phyloP scores from a whole-genome alignment of 2,888 invertebrate species.

The Hirtodrosophila confusa region DNA sequence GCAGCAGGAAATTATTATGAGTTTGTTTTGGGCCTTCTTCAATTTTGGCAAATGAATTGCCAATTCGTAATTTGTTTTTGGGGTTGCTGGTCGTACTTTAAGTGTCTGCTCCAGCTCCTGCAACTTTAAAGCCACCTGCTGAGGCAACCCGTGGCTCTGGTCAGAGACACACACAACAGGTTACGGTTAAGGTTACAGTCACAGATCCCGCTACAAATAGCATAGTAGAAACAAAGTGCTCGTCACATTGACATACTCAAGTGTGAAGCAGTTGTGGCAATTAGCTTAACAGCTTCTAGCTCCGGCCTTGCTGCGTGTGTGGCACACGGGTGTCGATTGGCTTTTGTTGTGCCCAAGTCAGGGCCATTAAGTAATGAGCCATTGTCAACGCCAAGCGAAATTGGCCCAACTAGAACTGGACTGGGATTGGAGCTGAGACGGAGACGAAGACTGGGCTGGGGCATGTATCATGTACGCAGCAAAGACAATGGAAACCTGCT shows the following conservation, averaged over 20 bases:
- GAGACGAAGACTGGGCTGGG: background rate
- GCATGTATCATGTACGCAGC: constrained; percentile 11
- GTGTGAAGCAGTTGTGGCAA: constrained; percentile 69
- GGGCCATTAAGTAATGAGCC: constrained; percentile 82
- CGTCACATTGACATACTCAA: constrained; percentile 76
- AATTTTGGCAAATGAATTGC: constrained; percentile 64
- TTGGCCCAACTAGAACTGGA: constrained; percentile 24
- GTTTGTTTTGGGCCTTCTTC: constrained; percentile 51
- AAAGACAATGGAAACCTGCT: constrained; percentile 52
- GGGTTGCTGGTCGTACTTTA: constrained; percentile 55
- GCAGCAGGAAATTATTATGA: constrained; percentile 82
- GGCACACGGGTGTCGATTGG: constrained; percentile 64
- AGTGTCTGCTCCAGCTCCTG: constrained; percentile 14
- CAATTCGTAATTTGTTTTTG: constrained; percentile 43
- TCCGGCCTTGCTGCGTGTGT: constrained; percentile 29
- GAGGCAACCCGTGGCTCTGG: constrained; percentile 45
- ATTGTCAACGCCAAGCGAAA: constrained; percentile 55
- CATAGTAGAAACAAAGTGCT: constrained; percentile 36
- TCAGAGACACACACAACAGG: constrained; percentile 37
- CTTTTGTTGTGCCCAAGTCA: constrained; percentile 39
- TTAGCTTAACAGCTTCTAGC: constrained; percentile 79
- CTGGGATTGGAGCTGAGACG: constrained; percentile 10
- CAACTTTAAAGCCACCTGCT: constrained; percentile 75
- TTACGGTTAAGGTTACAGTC: constrained; percentile 47
- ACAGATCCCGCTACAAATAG: constrained; percentile 31